A percentile compares a stretch with the other conserved stretches of the same genome.
These are phyloP conservation scores for Donacobius atricapilla DNA, from an alignment of 2,113 vertebrate genomes.

Conservation along the genomic window DNA sequence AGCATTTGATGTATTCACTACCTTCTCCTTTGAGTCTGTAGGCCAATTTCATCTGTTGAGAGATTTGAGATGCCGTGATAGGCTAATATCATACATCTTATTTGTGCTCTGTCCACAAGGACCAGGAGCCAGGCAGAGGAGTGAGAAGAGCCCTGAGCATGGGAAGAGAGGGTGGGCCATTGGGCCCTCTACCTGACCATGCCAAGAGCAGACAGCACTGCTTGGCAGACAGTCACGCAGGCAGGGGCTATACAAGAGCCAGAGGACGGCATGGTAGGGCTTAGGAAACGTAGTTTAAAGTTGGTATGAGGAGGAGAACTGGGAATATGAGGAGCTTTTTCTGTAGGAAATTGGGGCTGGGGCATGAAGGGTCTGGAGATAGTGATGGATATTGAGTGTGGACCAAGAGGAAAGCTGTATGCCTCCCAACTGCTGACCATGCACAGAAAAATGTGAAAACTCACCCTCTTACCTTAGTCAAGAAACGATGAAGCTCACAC, in stretches of 20 bases:
- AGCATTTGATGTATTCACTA: background rate
- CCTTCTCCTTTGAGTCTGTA: background rate
- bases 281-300: background rate
- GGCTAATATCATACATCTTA: background rate
- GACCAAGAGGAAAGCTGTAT: background rate
- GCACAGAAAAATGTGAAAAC: background rate
- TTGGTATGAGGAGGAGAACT: background rate
- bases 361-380: background rate
- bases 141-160: rapidly evolving
- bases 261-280: background rate
- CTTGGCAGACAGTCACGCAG: rapidly evolving
- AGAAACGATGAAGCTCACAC: background rate
- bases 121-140: background rate
- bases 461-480: background rate
- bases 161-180: background rate
- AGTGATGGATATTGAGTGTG: background rate
- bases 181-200: rapidly evolving
- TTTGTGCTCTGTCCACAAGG: background rate
- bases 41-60: background rate
- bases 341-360: background rate
- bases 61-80: background rate
- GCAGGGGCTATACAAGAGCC: background rate
- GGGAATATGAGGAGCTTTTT: background rate
- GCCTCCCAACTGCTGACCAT: rapidly evolving
- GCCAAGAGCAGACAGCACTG: background rate